Evolutionary conservation across 2,113 vertebrate genomes (phyloP).

Genomic region (Rhombomys opimus): DNA sequence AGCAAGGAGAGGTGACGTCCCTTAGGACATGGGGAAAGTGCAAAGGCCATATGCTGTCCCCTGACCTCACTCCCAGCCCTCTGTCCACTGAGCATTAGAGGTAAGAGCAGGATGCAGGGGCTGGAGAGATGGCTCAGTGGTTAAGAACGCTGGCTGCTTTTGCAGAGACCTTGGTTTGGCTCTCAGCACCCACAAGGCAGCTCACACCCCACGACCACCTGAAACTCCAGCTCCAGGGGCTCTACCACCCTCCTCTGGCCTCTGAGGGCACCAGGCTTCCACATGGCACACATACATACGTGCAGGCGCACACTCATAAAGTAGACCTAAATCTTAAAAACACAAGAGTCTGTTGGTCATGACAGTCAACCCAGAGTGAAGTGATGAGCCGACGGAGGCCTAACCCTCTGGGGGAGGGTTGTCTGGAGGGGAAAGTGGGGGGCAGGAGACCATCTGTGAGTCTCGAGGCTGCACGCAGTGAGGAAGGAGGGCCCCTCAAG

Average conservation of each 20-base stretch:
- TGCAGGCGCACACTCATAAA: background rate
- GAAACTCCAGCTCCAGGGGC: background rate
- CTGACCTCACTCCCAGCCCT: background rate
- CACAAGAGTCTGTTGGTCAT: background rate
- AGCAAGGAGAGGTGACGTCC: background rate
- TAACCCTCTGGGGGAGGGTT: background rate
- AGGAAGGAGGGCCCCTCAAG: background rate
- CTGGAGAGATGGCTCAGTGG: background rate
- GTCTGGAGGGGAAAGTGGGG: background rate
- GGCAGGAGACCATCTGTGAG: background rate
- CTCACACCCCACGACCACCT: background rate
- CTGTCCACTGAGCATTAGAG: background rate
- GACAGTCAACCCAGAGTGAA: background rate
- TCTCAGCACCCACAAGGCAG: background rate
- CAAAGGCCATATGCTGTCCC: background rate
- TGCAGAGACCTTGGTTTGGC: background rate
- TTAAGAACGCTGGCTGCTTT: background rate
- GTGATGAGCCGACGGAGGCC: background rate
- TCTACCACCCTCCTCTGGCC: background rate
- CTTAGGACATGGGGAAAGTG: background rate
- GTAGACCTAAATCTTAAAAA: background rate
- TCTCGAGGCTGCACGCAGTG: background rate
- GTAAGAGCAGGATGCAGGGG: background rate
- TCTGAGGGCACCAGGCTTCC: background rate
- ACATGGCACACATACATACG: background rate